These are phyloP conservation scores for Tenthredo mesomela DNA, from an alignment of 2,888 invertebrate species.

Conservation along the genomic window DNA sequence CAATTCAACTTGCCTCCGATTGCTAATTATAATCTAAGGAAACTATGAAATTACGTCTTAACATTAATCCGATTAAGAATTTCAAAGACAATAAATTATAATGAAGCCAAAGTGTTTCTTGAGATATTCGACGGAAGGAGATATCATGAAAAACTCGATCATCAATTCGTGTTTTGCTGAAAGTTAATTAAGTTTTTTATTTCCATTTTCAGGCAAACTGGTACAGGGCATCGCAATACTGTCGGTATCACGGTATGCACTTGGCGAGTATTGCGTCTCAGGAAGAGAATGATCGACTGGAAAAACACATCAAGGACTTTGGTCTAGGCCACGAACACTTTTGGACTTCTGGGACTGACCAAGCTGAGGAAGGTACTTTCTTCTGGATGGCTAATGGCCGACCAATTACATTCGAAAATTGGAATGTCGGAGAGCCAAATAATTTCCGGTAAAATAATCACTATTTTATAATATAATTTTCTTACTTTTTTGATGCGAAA, in stretches of 20 bases:
- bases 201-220: constrained; percentile 88
- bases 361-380: constrained; percentile 94
- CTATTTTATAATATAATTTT: background rate
- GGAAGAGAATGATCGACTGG: constrained; percentile 93
- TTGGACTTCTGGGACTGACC: constrained; percentile 95
- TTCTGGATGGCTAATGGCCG: constrained; percentile 96
- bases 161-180: background rate
- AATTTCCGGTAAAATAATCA: constrained; percentile 83
- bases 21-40: background rate
- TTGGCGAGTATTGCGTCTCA: constrained; percentile 93
- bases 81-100: background rate
- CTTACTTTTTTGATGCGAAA: background rate
- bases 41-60: background rate
- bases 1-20: background rate
- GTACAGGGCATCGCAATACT: constrained; percentile 95
- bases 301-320: constrained; percentile 94
- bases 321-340: constrained; percentile 95
- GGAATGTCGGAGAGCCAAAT: constrained; percentile 96
- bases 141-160: too few species aligned
- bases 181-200: constrained; percentile 21
- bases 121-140: background rate
- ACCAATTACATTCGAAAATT: constrained; percentile 94
- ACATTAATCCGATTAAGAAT: background rate
- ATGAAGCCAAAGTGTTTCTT: background rate
- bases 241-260: constrained; percentile 96